These are phyloP conservation scores for Cylloceria caligata DNA, from an alignment of 2,888 invertebrate species.

Conservation along the genomic window DNA sequence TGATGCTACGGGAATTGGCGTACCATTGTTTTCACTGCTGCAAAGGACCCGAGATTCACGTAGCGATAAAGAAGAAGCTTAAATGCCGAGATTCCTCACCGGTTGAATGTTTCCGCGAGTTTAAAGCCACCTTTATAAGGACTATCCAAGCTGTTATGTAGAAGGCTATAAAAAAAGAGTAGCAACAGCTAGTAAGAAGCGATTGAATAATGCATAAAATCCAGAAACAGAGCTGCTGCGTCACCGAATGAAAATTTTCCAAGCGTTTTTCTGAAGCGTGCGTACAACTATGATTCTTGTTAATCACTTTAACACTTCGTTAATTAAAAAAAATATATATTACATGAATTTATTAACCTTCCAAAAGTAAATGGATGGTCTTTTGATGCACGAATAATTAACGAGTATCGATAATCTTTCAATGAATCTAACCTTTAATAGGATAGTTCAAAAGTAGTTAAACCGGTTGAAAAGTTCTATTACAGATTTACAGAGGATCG, in stretches of 20 bases:
- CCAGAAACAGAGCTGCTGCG: not conserved
- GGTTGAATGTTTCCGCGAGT: not conserved
- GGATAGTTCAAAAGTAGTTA: too few relatives aligned
- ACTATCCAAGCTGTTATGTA: not conserved
- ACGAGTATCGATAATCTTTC: too few relatives aligned
- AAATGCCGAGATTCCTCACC: constrained; percentile 2
- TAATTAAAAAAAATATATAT: not conserved
- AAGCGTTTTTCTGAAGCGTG: not conserved
- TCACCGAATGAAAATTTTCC: not conserved
- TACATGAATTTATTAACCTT: not conserved
- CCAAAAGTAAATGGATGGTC: too few relatives aligned
- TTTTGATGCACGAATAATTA: too few relatives aligned
- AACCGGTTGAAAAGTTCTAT: too few relatives aligned
- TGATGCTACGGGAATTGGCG: not conserved
- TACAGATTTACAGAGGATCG: too few relatives aligned
- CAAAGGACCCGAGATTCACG: not conserved
- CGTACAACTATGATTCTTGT: not conserved
- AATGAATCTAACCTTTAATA: too few relatives aligned
- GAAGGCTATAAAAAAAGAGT: constrained; percentile 1
- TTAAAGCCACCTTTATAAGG: constrained; percentile 1
- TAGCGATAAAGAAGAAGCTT: constrained; percentile 11
- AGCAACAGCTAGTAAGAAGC: not conserved
- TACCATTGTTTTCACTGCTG: not conserved
- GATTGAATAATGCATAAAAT: constrained; percentile 11
- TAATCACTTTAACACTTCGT: not conserved